Base-by-base conservation (phyloP, 2,797 vertebrate species). In the Danio kyathit region DNA sequence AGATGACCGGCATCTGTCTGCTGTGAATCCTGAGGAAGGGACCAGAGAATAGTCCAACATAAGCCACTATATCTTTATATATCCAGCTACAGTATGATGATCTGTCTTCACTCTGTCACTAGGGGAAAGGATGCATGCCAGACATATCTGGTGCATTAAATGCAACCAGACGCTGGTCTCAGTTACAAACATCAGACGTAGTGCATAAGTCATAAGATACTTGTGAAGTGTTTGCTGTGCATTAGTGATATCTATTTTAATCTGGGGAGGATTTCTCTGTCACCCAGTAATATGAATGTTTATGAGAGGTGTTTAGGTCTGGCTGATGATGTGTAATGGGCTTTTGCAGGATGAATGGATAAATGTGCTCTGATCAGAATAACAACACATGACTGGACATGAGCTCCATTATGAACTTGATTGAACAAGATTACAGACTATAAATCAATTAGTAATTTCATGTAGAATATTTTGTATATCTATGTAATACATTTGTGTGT, bases 201-300 rank as follows among this genome's bases (percentile, higher is more conserved):
- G 12, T 48, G 12, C 7, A 48, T 63, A 8, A 14, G 61, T 54
- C 70, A 73, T n/a, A 57, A 56, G 52, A 61, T 73, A 54, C 19
- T 74, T 11, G 29, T 77, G 17, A 73, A 69, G 61, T 40, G 46
- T 52, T 67, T 40, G 43, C 57, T 72, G 64, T 60, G 66, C 40
- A 41, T 41, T 38, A 44, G 46, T 46, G 66, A 69, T 54, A 56
- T 56, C 41, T 29, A 46, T 19, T 80, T 73, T 73, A 38, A 77
- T 77, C 74, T 44, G 10, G 44, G 44, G 54, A 29, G 12, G n/a
- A 63, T 65, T 83, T 69, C 21, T 38, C 14, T 41, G 41, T 46
- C 9, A 2, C 9, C 7, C 51, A 57, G 19, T 66, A 29, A n/a
- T 6, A 67, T 29, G 41, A 57, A 77, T 59, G 51, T 14, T 59